Base-by-base conservation (phyloP, 2,113 vertebrate genomes). In the Colaptes auratus region DNA sequence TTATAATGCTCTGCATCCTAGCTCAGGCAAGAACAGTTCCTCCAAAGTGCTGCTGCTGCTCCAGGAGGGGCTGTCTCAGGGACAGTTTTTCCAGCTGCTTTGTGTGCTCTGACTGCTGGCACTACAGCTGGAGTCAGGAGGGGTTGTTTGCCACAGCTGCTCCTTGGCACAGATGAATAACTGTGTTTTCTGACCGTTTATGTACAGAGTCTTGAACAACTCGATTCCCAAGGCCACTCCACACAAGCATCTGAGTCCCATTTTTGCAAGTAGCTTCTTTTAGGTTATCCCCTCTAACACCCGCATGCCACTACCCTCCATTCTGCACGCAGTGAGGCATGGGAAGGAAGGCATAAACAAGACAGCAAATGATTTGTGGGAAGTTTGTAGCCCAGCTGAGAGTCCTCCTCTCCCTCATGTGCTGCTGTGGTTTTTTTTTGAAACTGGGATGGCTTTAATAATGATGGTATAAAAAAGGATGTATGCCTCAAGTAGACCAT, bases 71-170 rank as follows among this genome's bases (percentile, higher is more conserved):
- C 56, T 7, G 3, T 52, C 27, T 66, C 21, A 35, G 35, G 36
- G 52, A 56, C 35, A 13, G 9, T 13, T 82, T 92, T 85, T 42
- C 56, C 67, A 48, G 33, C 39, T 71, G 28, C 1, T 10, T 28
- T 66, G 28, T 15, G 16, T 31, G 27, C 14, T 89, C 10, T 0
- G 0, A 60, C 71, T 0, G 0, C 30, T 61, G 72, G 25, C 60
- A 35, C 19, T 25, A 3, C 1, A 17, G 4, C 31, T 28, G n/a
- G 14, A 77, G 42, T 23, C 36, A 66, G 65, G 27, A 88, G 10
- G 13, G 9, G 9, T 5, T 88, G 15, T 24, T 80, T 46, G 17
- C 35, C 5, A 8, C 42, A 66, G 58, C 19, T 73, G 44, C n/a
- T 84, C 11, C 12, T 15, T 0, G 1, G 9, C 21, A 35, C 20